Conservation (phyloP, 1,140 invertebrate genomes). For the Papilio dardanus region DNA sequence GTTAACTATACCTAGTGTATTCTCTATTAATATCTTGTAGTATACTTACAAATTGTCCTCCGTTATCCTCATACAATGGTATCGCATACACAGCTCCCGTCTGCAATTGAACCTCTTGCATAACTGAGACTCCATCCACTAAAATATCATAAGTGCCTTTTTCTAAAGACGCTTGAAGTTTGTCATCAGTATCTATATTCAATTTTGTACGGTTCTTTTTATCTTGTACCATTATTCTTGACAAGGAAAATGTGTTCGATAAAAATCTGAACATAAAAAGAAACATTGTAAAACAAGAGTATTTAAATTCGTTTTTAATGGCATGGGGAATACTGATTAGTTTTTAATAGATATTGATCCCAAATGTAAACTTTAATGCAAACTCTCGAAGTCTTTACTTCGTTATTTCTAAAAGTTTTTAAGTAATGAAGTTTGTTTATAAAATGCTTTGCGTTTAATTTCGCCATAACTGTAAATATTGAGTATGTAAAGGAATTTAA, state of each 20-base stretch:
- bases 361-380: neutral
- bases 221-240: constrained; percentile 54
- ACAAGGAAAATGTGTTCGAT: constrained; percentile 52
- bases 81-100: constrained; percentile 72
- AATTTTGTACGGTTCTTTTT: constrained; percentile 61
- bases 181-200: constrained; percentile 49
- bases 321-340: neutral
- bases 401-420: neutral
- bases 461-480: neutral
- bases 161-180: constrained; percentile 51
- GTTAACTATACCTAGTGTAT: too few species aligned
- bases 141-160: constrained; percentile 60
- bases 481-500: neutral
- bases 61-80: constrained; percentile 59
- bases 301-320: neutral
- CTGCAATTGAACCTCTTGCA: constrained; percentile 57
- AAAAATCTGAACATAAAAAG: constrained; percentile 66
- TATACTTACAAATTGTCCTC: constrained; percentile 65
- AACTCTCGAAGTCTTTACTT: neutral
- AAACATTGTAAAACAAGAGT: neutral
- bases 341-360: neutral
- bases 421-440: neutral
- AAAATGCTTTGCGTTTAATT: constrained; percentile 31
- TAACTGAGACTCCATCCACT: constrained; percentile 53
- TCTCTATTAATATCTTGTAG: too few species aligned